These are phyloP conservation scores for Cryptotis parvus DNA, from an alignment of 2,113 vertebrate species.

Conservation along the genomic window DNA sequence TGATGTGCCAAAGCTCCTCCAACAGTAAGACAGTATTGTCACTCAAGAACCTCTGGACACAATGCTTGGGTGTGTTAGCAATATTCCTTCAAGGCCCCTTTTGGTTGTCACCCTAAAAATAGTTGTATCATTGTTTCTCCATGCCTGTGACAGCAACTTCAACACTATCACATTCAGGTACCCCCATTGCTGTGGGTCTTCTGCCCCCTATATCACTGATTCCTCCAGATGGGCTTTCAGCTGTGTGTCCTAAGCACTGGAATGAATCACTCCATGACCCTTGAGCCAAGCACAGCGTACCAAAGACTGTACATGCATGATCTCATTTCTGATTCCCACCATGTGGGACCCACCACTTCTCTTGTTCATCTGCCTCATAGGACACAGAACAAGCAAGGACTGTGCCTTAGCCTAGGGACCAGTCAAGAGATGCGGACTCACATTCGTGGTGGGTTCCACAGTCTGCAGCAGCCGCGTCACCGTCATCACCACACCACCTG, in stretches of 20 bases:
- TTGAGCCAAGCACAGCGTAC: not conserved
- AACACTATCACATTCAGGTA: not conserved
- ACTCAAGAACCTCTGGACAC: not conserved
- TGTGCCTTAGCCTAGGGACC: not conserved
- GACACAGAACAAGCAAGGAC: not conserved
- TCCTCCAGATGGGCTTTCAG: not conserved
- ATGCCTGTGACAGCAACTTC: not conserved
- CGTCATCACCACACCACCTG: too few species aligned
- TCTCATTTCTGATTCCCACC: not conserved
- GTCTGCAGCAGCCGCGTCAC: not conserved
- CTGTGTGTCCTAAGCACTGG: rapidly evolving
- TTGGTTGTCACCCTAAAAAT: not conserved
- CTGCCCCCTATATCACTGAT: not conserved
- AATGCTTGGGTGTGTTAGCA: not conserved
- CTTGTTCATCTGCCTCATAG: not conserved
- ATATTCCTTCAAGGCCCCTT: not conserved
- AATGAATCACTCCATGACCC: rapidly evolving
- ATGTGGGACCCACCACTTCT: not conserved
- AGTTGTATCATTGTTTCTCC: not conserved
- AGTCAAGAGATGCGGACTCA: not conserved
- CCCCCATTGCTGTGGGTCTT: too few species aligned
- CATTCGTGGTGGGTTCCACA: not conserved
- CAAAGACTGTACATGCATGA: not conserved
- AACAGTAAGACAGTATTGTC: rapidly evolving
- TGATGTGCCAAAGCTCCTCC: not conserved